Evolutionary conservation across 1,140 invertebrate species (phyloP).

Genomic region (Drosophila yakuba): DNA sequence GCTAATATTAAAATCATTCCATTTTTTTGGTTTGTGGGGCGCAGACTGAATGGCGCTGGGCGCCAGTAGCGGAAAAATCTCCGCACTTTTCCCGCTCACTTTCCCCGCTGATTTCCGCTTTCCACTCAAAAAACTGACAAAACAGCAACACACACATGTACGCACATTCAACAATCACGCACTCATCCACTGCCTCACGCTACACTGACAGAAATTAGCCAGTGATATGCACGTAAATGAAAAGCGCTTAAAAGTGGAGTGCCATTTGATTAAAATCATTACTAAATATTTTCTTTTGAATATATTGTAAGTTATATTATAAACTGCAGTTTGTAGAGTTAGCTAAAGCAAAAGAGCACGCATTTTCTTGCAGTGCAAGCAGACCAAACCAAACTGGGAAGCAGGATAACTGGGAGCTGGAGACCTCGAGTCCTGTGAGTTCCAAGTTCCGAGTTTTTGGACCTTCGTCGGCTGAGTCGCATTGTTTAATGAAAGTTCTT

Average conservation of each 20-base stretch:
- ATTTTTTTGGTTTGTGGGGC: constrained; percentile 11
- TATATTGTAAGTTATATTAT: background rate
- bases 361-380: no score
- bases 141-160: constrained; percentile 30
- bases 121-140: constrained; percentile 34
- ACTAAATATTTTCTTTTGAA: background rate
- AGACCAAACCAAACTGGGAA: no score
- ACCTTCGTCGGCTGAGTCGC: constrained; percentile 61
- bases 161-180: constrained; percentile 69
- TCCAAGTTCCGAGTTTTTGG: constrained; percentile 19
- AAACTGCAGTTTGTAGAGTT: no score
- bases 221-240: no score
- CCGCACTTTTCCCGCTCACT: background rate
- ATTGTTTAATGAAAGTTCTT: constrained; percentile 83
- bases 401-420: background rate
- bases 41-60: constrained; percentile 70
- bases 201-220: background rate
- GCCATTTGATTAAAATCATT: background rate
- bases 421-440: constrained; percentile 5
- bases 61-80: constrained; percentile 32
- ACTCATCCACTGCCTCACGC: constrained; percentile 9
- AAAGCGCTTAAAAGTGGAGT: no score
- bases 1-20: constrained; percentile 82
- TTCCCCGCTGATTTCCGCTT: constrained; percentile 1
- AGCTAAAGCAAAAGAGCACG: no score